Conservation (phyloP, 2,113 vertebrate species). For the Gavia stellata region DNA sequence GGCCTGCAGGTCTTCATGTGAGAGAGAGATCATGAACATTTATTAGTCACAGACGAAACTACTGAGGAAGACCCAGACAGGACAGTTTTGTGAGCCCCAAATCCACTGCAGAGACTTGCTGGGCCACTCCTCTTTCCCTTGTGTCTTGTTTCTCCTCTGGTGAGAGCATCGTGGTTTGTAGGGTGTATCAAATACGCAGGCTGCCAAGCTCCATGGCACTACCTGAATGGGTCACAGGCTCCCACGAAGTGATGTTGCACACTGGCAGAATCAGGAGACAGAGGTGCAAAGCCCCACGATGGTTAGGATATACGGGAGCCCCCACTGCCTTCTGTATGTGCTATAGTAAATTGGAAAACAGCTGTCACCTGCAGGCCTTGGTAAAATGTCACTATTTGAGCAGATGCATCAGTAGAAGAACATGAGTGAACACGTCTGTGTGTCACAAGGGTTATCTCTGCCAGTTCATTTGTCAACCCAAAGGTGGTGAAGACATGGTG, state of each 20-base stretch:
- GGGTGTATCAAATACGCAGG: not conserved
- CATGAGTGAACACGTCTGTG: rapidly evolving
- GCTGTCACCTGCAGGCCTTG: not conserved
- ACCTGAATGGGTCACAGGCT: not conserved
- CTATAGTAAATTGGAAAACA: not conserved
- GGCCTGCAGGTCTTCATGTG: not conserved
- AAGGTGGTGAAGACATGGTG: not conserved
- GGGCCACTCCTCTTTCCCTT: not conserved
- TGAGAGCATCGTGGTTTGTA: not conserved
- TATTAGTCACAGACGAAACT: not conserved
- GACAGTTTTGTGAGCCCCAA: not conserved
- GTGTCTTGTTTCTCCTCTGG: not conserved
- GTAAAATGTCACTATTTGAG: not conserved
- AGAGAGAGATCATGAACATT: not conserved
- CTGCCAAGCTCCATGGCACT: not conserved
- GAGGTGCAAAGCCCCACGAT: rapidly evolving
- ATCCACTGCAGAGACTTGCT: rapidly evolving
- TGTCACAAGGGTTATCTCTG: not conserved
- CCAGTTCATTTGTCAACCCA: not conserved
- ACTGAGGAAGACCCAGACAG: not conserved
- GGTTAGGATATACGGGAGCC: not conserved
- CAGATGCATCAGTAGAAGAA: not conserved
- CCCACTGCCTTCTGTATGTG: not conserved
- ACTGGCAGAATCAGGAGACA: not conserved
- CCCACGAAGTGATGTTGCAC: not conserved